Evolutionary conservation across 2,113 vertebrate genomes (phyloP), one percentile per base, ranked within the genome.

Genomic region (Stegastes partitus): DNA sequence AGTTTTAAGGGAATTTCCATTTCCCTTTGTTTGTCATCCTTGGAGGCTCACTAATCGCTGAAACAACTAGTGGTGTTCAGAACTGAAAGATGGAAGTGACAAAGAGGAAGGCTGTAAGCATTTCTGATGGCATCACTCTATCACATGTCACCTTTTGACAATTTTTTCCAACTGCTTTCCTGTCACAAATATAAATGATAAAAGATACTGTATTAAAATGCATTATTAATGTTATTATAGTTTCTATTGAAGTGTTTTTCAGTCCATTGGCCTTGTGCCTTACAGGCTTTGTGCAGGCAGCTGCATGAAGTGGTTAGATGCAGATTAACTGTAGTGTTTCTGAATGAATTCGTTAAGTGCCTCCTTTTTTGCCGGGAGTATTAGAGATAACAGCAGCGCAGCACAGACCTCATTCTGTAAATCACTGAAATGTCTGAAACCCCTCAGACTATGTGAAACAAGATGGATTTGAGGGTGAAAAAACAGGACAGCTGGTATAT

Each of bases 331-430:
- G 2, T 53, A 10, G 21, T 58, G 31, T 74, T 26, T 69, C 9
- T 54, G 31, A 77, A 77, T 77, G 4, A 64, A 83, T 81, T 73
- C 44, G 8, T 74, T 74, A 62, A 61, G 23, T 5, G 12, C 77
- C 18, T 49, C 47, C 59, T 69, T 55, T 69, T 55, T 66, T 31
- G n/a, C 59, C 66, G 28, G n/a, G 22, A 71, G 58, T 65, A 69
- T 74, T 59, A 44, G 57, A 68, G 47, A 22, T 84, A 54, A 77
- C 47, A 28, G 54, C 58, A 59, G 70, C 14, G 15, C 28, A 61
- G 64, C 64, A 55, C 51, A 59, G 68, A 70, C 37, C 47, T 67
- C 57, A 39, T 83, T 59, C 44, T 70, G 68, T 57, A 68, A 75
- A 64, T 74, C 71, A 63, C 31, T 34, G 26, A 51, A 57, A 72